phyloP scores from a whole-genome alignment of 2,797 vertebrate genomes.

The Bufotes viridis region DNA sequence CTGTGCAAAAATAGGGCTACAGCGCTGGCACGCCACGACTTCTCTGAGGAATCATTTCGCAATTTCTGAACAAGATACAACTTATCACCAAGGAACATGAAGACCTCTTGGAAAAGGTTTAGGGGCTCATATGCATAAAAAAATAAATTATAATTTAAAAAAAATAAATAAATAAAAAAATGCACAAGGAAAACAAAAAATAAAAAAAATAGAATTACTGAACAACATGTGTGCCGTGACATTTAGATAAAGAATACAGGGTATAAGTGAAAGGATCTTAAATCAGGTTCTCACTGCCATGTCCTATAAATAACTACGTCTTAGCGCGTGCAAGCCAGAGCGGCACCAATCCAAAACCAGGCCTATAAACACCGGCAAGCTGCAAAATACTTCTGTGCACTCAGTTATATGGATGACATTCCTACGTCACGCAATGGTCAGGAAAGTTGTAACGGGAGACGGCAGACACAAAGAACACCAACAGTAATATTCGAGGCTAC shows the following conservation, averaged over 20 bases:
- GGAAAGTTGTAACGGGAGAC: background rate
- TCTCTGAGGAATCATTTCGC: conserved; percentile 5
- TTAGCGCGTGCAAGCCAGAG: conserved; percentile 37
- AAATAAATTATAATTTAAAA: background rate
- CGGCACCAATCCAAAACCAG: conserved; percentile 40
- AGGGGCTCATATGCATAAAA: background rate
- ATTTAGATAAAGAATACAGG: conserved; percentile 39
- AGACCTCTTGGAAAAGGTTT: background rate
- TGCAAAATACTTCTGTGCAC: conserved; percentile 26
- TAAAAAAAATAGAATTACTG: background rate
- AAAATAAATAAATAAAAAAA: background rate
- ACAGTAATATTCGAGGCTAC: background rate
- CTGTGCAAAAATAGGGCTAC: conserved; percentile 11
- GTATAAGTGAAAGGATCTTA: conserved; percentile 29
- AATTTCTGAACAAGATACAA: conserved; percentile 33
- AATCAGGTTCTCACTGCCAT: conserved; percentile 35
- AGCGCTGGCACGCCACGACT: background rate
- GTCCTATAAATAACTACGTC: conserved; percentile 44
- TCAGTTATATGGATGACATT: background rate
- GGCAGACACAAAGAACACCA: background rate
- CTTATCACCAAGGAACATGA: background rate
- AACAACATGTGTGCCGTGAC: conserved; percentile 17
- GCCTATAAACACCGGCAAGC: conserved; percentile 38
- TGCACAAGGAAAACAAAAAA: fast-evolving
- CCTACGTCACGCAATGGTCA: background rate